Evolutionary conservation across 2,113 vertebrate genomes (phyloP).

Genomic region (Rhinichthys klamathensis): DNA sequence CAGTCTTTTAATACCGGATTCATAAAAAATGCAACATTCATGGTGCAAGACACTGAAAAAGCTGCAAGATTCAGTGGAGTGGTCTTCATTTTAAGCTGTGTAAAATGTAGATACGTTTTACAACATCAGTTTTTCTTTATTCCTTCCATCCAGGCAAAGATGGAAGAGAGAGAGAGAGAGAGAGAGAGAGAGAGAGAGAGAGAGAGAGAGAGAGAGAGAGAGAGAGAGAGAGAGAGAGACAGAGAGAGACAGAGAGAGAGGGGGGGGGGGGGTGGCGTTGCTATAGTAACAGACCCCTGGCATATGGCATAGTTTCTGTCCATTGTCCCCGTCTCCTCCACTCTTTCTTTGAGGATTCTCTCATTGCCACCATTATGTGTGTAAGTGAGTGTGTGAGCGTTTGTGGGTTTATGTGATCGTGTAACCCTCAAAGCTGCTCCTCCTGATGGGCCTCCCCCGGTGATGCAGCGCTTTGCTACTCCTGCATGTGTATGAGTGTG

Average conservation of each 20-base stretch:
- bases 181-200: too few species aligned
- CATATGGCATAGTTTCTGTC: constrained; percentile 51
- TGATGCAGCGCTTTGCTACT: constrained; percentile 19
- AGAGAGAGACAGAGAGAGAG: constrained; percentile 34
- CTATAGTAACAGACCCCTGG: constrained; percentile 53
- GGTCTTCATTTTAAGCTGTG: background rate
- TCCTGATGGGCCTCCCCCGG: constrained; percentile 30
- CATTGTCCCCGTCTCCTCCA: constrained; percentile 45
- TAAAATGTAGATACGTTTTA: background rate
- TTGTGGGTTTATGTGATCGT: constrained; percentile 38
- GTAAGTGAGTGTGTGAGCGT: constrained; percentile 28
- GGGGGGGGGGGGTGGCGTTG: constrained; percentile 45
- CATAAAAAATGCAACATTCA: too few species aligned
- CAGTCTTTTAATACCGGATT: too few species aligned
- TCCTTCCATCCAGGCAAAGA: constrained; percentile 21
- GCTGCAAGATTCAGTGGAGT: too few species aligned
- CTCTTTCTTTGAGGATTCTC: constrained; percentile 48
- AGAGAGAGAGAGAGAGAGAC: constrained; percentile 17
- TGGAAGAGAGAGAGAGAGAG: background rate
- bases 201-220: too few species aligned
- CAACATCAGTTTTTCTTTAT: background rate
- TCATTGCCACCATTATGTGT: constrained; percentile 40
- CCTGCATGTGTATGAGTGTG: constrained; percentile 26
- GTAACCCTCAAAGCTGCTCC: constrained; percentile 44
- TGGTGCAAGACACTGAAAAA: too few species aligned